Percentiles rank a stretch among this genome's conserved stretches.
phyloP scores from a whole-genome alignment of 2,113 vertebrate species.

The Phylloscopus trochiloides region DNA sequence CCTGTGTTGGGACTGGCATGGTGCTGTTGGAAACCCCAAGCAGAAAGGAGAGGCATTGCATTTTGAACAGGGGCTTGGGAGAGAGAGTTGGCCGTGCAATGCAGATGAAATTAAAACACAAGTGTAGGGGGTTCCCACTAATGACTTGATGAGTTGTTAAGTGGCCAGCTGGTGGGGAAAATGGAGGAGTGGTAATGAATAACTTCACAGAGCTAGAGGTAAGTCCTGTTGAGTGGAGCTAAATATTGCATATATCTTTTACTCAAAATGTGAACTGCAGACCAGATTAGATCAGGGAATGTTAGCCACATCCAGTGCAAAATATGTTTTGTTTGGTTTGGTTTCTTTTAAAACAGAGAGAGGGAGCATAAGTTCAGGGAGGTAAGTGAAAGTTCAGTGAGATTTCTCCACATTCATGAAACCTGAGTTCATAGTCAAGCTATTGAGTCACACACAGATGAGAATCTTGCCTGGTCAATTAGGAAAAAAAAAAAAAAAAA shows the following conservation, averaged over 20 bases:
- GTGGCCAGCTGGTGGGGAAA: neutral
- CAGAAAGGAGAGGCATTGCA: neutral
- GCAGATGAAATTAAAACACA: neutral
- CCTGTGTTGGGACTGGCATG: neutral
- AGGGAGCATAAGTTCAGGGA: conserved; percentile 22
- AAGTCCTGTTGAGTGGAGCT: neutral
- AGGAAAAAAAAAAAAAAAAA: neutral
- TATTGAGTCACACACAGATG: conserved; percentile 30
- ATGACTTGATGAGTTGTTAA: neutral
- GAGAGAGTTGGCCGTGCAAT: neutral
- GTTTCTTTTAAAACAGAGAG: conserved; percentile 22
- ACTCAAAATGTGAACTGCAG: neutral
- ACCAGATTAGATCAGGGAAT: conserved; percentile 27
- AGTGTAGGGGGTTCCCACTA: neutral
- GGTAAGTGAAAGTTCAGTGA: conserved; percentile 49
- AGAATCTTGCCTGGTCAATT: conserved; percentile 2
- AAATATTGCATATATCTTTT: neutral
- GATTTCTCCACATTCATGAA: conserved; percentile 36
- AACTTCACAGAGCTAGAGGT: neutral
- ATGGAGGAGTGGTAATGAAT: neutral
- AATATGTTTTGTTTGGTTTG: conserved; percentile 2
- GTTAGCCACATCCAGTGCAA: conserved; percentile 18
- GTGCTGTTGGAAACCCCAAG: neutral
- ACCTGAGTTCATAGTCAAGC: conserved; percentile 22
- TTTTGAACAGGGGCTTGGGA: neutral